Conservation (phyloP, 2,888 invertebrate genomes). For the Ischnus inquisitorius region DNA sequence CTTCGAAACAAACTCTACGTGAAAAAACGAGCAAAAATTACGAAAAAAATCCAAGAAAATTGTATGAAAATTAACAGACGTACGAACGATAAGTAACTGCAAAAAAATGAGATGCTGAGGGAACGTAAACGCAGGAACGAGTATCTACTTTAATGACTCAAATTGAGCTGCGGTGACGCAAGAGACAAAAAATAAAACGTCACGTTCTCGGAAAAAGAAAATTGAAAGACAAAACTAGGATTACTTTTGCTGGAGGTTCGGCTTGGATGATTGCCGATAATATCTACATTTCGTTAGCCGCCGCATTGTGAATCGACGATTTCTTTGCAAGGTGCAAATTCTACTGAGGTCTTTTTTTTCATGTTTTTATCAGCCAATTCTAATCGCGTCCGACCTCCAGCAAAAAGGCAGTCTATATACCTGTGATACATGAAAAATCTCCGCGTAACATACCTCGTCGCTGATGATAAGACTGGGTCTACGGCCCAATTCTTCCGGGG, state of each 20-base stretch:
- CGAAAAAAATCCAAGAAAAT: conserved; percentile 29
- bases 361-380: neutral
- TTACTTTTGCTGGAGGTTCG: conserved; percentile 43
- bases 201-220: conserved; percentile 33
- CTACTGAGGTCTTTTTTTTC: neutral
- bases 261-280: neutral
- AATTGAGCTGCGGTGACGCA: conserved; percentile 50
- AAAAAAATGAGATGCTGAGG: conserved; percentile 36
- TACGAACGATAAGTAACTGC: conserved; percentile 24
- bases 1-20: conserved; percentile 41
- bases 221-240: conserved; percentile 51
- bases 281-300: neutral
- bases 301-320: neutral
- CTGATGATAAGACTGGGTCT: conserved; percentile 96
- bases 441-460: conserved; percentile 93
- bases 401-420: conserved; percentile 60
- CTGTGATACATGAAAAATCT: conserved; percentile 62
- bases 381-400: conserved; percentile 31
- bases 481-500: conserved; percentile 94
- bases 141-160: conserved; percentile 57
- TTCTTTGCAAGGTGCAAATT: neutral
- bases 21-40: conserved; percentile 25
- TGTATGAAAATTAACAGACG: conserved; percentile 46
- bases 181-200: conserved; percentile 41
- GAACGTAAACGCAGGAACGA: conserved; percentile 61